Evolutionary conservation across 2,113 vertebrate species (phyloP).

Genomic region (Toxostoma redivivum): DNA sequence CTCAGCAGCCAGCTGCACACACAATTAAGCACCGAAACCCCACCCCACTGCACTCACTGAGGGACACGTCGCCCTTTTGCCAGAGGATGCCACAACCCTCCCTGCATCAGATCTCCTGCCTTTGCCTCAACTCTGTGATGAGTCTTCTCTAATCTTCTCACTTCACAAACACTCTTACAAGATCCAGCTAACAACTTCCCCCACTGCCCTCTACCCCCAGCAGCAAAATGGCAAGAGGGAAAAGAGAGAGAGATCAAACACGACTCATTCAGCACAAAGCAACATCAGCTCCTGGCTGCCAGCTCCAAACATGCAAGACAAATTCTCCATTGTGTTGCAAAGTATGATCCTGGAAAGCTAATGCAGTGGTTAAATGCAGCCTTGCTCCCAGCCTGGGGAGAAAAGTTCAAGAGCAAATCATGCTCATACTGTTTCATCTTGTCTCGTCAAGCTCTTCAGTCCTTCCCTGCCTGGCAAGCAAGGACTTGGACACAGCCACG

Average conservation of each 20-base stretch:
- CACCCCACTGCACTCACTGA: background rate
- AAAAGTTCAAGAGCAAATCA: background rate
- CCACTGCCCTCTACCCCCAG: background rate
- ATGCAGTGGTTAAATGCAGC: background rate
- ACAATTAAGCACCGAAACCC: background rate
- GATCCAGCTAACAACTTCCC: conserved; percentile 22
- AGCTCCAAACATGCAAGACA: conserved; percentile 36
- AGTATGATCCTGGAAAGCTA: conserved; percentile 52
- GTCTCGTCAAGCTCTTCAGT: background rate
- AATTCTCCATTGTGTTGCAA: conserved; percentile 45
- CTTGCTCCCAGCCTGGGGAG: background rate
- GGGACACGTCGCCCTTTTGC: background rate
- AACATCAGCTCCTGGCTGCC: background rate
- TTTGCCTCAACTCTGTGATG: background rate
- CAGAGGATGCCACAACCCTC: background rate
- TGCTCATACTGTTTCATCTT: fast-evolving
- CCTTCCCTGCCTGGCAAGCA: background rate
- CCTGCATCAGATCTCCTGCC: background rate
- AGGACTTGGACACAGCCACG: background rate
- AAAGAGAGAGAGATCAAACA: conserved; percentile 61
- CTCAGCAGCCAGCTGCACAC: background rate
- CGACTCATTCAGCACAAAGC: conserved; percentile 22
- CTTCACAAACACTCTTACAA: background rate
- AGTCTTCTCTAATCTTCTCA: conserved; percentile 29
- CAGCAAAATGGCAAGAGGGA: conserved; percentile 53